These are phyloP conservation scores for Pachyramphus minor DNA, from an alignment of 2,113 vertebrate species.

Conservation along the genomic window DNA sequence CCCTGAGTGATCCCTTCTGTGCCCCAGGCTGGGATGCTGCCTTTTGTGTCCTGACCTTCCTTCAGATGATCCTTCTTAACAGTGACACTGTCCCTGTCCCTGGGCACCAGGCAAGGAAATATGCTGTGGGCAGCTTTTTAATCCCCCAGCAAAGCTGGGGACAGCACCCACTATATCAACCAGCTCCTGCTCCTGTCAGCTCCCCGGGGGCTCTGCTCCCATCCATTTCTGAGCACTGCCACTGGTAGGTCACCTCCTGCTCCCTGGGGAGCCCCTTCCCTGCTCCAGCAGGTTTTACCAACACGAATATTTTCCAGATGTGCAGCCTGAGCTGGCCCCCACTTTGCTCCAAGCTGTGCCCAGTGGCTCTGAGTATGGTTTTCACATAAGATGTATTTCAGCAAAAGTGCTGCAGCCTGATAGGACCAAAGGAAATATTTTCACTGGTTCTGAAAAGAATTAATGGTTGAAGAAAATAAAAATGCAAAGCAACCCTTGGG, in stretches of 20 bases:
- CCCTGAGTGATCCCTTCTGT: not conserved
- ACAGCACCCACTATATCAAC: not conserved
- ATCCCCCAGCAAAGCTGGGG: not conserved
- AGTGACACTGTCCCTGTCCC: not conserved
- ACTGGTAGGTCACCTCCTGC: not conserved
- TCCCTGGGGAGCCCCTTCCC: not conserved
- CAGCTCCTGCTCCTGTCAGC: not conserved
- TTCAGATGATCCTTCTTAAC: not conserved
- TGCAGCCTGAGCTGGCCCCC: not conserved
- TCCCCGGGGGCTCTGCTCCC: not conserved
- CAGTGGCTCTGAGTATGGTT: not conserved
- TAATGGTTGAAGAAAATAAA: not conserved
- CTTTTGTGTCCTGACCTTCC: not conserved
- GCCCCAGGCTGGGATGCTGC: not conserved
- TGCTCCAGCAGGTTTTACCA: not conserved
- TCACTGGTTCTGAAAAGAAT: not conserved
- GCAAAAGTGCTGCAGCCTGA: not conserved
- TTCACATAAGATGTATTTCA: not conserved
- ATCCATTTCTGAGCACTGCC: fast-evolving
- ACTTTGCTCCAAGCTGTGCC: not conserved
- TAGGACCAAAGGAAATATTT: not conserved
- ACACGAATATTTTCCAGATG: conserved; percentile 41
- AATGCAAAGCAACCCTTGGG: not conserved
- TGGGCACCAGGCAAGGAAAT: not conserved
- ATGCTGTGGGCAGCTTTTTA: not conserved